phyloP scores from a whole-genome alignment of 2,797 vertebrate species.

The Diplodus sargus region DNA sequence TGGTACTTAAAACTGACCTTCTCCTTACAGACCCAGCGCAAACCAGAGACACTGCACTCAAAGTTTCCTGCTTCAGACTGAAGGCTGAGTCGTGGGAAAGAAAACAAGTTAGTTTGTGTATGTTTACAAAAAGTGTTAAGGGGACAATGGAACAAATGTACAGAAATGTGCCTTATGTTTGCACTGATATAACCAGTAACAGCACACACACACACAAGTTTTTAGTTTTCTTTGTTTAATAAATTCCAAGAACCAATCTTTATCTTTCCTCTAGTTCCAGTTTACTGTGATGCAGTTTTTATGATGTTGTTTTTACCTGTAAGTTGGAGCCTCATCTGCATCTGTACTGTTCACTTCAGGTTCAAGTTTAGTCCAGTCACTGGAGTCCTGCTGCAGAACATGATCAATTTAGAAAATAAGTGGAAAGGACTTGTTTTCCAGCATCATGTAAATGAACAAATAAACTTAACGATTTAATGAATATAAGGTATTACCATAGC shows the following conservation, averaged over 20 bases:
- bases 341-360: conserved; percentile 27
- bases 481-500: conserved; percentile 4
- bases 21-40: no score
- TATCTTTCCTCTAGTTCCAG: no score
- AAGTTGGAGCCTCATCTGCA: not conserved
- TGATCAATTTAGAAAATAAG: not conserved
- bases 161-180: no score
- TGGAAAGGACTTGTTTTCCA: not conserved
- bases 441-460: not conserved
- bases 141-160: not conserved
- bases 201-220: no score
- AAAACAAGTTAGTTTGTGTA: not conserved
- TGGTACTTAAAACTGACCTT: conserved; percentile 9
- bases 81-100: no score
- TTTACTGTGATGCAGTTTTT: no score
- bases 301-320: no score
- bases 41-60: no score
- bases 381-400: conserved; percentile 15
- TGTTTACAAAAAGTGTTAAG: not conserved
- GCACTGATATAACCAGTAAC: no score
- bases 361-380: conserved; percentile 42
- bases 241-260: not conserved
- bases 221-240: not conserved
- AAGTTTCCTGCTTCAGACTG: no score
- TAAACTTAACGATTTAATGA: not conserved